Evolutionary conservation across 2,888 invertebrate genomes (phyloP), one percentile per base, ranked within the genome.

Genomic region (Vannuccia rotundouncinata): DNA sequence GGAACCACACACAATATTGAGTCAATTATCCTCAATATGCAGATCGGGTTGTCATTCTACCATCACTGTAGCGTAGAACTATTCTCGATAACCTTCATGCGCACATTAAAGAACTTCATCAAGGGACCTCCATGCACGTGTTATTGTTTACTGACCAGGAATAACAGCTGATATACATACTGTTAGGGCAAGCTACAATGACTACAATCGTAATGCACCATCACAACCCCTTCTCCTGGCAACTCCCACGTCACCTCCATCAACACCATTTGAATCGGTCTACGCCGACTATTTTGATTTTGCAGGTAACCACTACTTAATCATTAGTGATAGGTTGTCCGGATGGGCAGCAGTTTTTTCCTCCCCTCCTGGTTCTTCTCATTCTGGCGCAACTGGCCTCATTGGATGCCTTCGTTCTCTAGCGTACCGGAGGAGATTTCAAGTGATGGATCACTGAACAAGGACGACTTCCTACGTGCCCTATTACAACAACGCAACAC

Each of bases 391-490:
- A 78, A 78, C 60, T 25, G 83, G 82, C 10, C 66, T 66, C 10
- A 66, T 66, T 66, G 66, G 66, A 22, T 66, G 17, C 45, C 45
- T 59, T 82, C 82, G 22, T 82, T 82, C 17, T 83, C 82, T 78
- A 82, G 83, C 5, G 82, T 83, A 45, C 83, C 82, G 28, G 82
- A 83, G 17, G 82, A 83, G 79, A 66, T 83, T n/a, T 78, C 81
- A 22, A 79, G 81, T n/a, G 82, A 83, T 60, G 83, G 81, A 29
- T 79, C 59, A n/a, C 76, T 83, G 0, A 79, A 81, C 22, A 59
- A 31, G 1, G 82, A 83, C 66, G 77, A 79, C 31, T 82, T 83
- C 27, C 83, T 82, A 74, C 66, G 80, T 76, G 83, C 81, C n/a
- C 66, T 82, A 73, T 82, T 83, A n/a, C 29, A 80, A 30, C 82